Evolutionary conservation across 2,888 invertebrate genomes (phyloP), one percentile per base, ranked within the genome.

Genomic region (Chrysina gloriosa): DNA sequence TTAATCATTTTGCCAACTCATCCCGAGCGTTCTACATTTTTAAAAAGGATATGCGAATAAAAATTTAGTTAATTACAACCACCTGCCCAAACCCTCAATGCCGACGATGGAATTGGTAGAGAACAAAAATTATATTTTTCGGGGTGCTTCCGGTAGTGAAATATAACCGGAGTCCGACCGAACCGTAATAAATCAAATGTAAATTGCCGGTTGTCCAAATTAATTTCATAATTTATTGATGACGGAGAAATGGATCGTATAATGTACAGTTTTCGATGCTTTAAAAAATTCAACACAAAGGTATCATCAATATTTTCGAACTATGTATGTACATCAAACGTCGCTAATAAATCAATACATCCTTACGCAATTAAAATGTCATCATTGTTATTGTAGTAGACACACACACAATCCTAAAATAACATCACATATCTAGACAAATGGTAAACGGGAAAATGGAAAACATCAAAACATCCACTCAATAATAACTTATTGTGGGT

Each of bases 171-270:
- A 50, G 39, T 25, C 39, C 39, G 39, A 39, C 39, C 23, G 58
- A 58, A 39, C 39, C 58, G 58, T 58, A 58, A 58, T 58, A 58
- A 58, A 58, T 58, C 58, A 58, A 58, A 58, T 58, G 58, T 39
- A 58, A 58, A 58, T 58, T 58, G 58, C 58, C 58, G 39, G 58
- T 58, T 58, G 58, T 58, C 58, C 39, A 58, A 58, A 58, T 58
- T 58, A 58, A 58, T 39, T 58, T 58, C 58, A 39, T 58, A 58
- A 58, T 58, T 58, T 58, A 58, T 58, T 58, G 58, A 58, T 58
- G 36, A 25, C 23, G 25, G 58, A 19, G 58, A 58, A 58, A 39
- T 58, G 58, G 25, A 39, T 58, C 58, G 23, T 39, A 58, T 39
- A 58, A 58, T 58, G 39, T 39, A 58, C 39, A 58, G 25, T 58